A percentile compares a stretch with the other conserved stretches of the same genome.
Conservation (phyloP, 2,113 vertebrate species). For the Strix uralensis region DNA sequence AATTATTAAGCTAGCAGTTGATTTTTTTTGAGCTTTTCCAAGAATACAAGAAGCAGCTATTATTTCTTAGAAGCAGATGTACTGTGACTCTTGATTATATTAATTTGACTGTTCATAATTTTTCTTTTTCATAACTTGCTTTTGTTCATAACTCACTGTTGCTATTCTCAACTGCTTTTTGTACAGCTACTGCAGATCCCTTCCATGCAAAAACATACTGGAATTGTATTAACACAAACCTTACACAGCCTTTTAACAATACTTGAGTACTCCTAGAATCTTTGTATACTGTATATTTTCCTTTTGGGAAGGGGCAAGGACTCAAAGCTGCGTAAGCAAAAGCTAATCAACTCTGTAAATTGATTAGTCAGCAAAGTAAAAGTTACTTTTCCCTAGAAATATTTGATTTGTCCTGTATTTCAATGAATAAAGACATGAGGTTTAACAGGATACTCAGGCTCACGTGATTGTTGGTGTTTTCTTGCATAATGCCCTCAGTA, state of each 20-base stretch:
- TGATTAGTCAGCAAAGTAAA: neutral
- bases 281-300: neutral
- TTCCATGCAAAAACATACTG: neutral
- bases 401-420: neutral
- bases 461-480: neutral
- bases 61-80: conserved; percentile 4
- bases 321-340: neutral
- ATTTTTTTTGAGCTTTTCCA: neutral
- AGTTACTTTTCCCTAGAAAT: neutral
- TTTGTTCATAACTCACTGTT: neutral
- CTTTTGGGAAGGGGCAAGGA: neutral
- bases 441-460: neutral
- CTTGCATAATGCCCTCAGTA: neutral
- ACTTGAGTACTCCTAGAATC: neutral
- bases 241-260: neutral
- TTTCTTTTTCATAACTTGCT: neutral
- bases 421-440: neutral
- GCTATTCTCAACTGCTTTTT: neutral
- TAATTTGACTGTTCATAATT: neutral
- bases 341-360: neutral
- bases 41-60: neutral
- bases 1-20: neutral
- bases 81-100: neutral
- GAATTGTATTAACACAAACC: neutral
- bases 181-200: neutral